Base-by-base conservation (phyloP, 2,888 invertebrate genomes). In the Dromius quadrimaculatus region DNA sequence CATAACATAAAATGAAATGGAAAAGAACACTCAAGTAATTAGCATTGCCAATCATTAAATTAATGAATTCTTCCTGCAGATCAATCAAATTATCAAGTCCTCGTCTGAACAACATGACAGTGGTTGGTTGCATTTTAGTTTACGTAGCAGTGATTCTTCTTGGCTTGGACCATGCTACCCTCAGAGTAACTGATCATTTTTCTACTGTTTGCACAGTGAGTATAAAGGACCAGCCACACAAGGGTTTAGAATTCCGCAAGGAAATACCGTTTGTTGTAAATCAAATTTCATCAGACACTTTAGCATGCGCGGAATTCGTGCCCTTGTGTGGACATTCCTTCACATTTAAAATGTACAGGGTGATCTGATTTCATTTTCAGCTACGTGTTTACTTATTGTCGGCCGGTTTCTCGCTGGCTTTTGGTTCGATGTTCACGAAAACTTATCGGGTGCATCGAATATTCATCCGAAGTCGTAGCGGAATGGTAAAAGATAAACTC, bases 371-470 rank as follows among this genome's bases (percentile, higher is more conserved):
- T 43, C 19, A 2, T 28, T 82, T 83, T 23, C 85, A 96, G 96
- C 90, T 91, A 54, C 87, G 94, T 78, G 94, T 94, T 13, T 95
- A 94, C 84, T 86, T 96, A 62, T 85, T 96, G 59, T 94, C 95
- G 1, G 93, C 94, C 50, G 96, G 95, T 22, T 96, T 95, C 82
- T 95, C 95, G 0, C 82, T 96, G 75, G 93, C 95, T 0, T 96
- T 96, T 79, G 96, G 96, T 32, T 94, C 96, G 15, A 96, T 96
- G 93, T 95, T 96, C 80, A 94, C 95, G 1, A 96, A 96, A 84
- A 96, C 95, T 0, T 96, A 95, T 83, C 84, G 96, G 62, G 95
- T 96, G 9, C 95, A 96, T 83, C 88, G 94, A 77, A 94, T 96
- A 81, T 95, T 96, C 82, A 92, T 94, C 71, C 89, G 93, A 76